phyloP scores from a whole-genome alignment of 92 coral and sea anemone genomes.

The Porites cylindrica region DNA sequence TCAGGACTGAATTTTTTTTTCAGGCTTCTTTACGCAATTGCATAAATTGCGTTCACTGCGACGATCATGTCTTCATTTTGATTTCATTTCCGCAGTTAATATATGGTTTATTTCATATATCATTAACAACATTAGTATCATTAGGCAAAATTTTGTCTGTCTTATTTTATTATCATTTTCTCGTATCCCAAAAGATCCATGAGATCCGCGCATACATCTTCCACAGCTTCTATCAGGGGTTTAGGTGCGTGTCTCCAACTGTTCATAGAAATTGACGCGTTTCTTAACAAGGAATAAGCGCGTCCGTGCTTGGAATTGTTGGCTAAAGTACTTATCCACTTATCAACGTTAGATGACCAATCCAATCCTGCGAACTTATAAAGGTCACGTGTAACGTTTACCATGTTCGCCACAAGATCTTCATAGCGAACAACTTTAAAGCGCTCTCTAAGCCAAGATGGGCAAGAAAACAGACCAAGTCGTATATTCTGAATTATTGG shows the following conservation, averaged over 20 bases:
- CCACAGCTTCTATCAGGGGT: conserved; percentile 15
- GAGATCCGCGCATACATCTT: neutral
- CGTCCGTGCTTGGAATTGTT: neutral
- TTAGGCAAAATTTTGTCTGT: neutral
- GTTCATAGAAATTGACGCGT: neutral
- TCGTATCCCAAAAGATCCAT: conserved; percentile 13
- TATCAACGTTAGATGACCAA: conserved; percentile 19
- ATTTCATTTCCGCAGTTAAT: no score
- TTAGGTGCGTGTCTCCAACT: conserved; percentile 25
- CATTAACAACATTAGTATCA: no score
- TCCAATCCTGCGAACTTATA: conserved; percentile 42
- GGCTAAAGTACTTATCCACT: conserved; percentile 5
- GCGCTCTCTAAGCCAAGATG: conserved; percentile 44
- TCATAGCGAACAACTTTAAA: conserved; percentile 64
- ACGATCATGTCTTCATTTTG: no score
- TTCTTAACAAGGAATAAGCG: conserved; percentile 1
- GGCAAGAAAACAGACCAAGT: conserved; percentile 25
- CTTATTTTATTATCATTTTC: neutral
- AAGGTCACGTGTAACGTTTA: conserved; percentile 29
- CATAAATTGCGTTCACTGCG: no score
- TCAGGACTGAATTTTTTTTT: no score
- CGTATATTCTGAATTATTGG: conserved; percentile 14
- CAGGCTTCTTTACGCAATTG: no score
- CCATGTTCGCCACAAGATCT: conserved; percentile 46
- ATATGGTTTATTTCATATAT: no score